phyloP scores from a whole-genome alignment of 1,140 invertebrate species.

The Agrypnia vestita region DNA sequence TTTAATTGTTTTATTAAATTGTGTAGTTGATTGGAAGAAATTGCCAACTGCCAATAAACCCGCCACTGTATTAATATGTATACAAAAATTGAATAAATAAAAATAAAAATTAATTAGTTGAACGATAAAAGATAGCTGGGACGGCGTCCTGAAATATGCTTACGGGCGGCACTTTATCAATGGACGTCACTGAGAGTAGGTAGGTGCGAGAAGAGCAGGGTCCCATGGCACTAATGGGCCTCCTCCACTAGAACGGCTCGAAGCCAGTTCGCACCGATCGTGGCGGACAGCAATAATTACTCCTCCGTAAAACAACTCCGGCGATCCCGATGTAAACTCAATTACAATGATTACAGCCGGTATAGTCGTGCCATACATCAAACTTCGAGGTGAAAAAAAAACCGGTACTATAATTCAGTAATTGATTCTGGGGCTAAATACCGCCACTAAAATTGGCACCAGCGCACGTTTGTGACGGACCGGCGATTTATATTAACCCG shows the following conservation, averaged over 20 bases:
- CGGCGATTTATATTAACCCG: slow-evolving; percentile 7
- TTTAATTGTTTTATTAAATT: too few relatives aligned
- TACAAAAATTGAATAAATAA: too few relatives aligned
- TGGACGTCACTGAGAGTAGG: too few relatives aligned
- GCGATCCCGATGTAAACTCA: slow-evolving; percentile 36
- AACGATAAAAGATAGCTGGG: too few relatives aligned
- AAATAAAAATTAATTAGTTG: too few relatives aligned
- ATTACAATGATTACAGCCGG: slow-evolving; percentile 57
- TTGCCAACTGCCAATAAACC: too few relatives aligned
- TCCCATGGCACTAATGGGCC: background rate
- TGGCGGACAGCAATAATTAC: slow-evolving; percentile 50
- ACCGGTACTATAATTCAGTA: slow-evolving; percentile 44
- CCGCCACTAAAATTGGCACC: slow-evolving; percentile 53
- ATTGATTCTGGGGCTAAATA: slow-evolving; percentile 57
- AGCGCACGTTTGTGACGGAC: slow-evolving; percentile 26
- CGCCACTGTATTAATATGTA: too few relatives aligned
- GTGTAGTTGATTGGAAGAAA: too few relatives aligned
- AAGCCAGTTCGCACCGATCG: slow-evolving; percentile 38
- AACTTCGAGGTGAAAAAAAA: slow-evolving; percentile 21
- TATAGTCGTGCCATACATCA: slow-evolving; percentile 56
- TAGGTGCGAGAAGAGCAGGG: background rate
- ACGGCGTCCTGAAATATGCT: too few relatives aligned
- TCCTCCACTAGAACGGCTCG: background rate
- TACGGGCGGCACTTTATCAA: too few relatives aligned
- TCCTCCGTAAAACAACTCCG: slow-evolving; percentile 54